Evolutionary conservation across 1,140 invertebrate genomes (phyloP), one percentile per base, ranked within the genome.

Genomic region (Phocides pigmalion): DNA sequence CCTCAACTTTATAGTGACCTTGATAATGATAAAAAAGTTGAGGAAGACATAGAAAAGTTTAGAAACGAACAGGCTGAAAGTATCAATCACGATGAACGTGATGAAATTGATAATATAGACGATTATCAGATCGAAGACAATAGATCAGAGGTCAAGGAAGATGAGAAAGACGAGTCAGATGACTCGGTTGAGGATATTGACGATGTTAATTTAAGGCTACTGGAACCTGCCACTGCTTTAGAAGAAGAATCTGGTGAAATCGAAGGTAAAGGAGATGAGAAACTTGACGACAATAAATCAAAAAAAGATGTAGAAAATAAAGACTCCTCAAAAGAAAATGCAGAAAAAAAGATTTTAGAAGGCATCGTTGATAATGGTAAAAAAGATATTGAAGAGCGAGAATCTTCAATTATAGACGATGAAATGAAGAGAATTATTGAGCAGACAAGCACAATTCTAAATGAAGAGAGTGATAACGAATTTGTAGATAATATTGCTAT

Each of bases 121-220:
- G 75, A 87, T 59, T 88, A 88, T 54, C 79, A 83, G 47, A 69
- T 84, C 8, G 85, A 88, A 74, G 87, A 88, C 28, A 87, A 86
- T 56, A 79, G 84, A 67, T 81, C 76, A n/a, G 72, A 71, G 32
- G 61, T 64, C 22, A 68, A 73, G 25, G 68, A 77, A 59, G 72
- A 75, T 5, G 28, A 20, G 12, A 39, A 64, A 4, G 47, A 62
- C 19, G 46, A 42, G 47, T 19, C n/a, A 39, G 46, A 59, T 41
- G 49, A 66, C 28, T 32, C 64, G 4, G 44, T 65, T 44, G 63
- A 59, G 32, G 61, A 63, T n/a, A n/a, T n/a, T n/a, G n/a, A n/a
- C n/a, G n/a, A n/a, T n/a, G n/a, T n/a, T n/a, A n/a, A n/a, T n/a
- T n/a, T n/a, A n/a, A n/a, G n/a, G n/a, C n/a, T n/a, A n/a, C n/a